These are phyloP conservation scores for Brachylomia viminalis DNA, from an alignment of 2,888 invertebrate species.

Conservation along the genomic window DNA sequence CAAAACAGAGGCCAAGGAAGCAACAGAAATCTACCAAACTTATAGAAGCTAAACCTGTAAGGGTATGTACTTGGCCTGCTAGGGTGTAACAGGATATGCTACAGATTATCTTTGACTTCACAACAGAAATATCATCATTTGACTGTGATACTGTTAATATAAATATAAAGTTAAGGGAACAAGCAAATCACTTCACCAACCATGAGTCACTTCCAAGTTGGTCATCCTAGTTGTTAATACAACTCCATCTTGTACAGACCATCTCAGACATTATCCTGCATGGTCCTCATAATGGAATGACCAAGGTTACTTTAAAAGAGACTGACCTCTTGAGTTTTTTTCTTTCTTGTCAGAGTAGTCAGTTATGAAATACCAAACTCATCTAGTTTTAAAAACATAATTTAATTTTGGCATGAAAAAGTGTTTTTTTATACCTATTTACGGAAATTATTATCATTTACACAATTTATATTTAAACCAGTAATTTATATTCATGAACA, in stretches of 20 bases:
- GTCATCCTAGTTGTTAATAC: background rate
- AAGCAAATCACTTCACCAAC: background rate
- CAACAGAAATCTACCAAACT: slow-evolving; percentile 74
- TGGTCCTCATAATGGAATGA: background rate
- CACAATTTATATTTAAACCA: background rate
- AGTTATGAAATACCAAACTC: background rate
- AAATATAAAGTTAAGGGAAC: background rate
- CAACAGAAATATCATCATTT: background rate
- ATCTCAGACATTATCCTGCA: background rate
- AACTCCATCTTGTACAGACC: background rate
- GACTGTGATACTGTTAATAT: background rate
- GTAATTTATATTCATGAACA: slow-evolving; percentile 68
- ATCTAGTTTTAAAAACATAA: background rate
- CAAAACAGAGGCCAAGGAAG: slow-evolving; percentile 68
- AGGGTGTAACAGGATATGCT: background rate
- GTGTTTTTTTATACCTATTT: background rate
- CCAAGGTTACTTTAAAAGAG: background rate
- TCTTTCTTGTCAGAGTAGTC: background rate
- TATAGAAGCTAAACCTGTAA: slow-evolving; percentile 80
- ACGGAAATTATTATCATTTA: background rate
- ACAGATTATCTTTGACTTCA: background rate
- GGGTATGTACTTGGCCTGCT: slow-evolving; percentile 66
- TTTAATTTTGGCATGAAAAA: background rate
- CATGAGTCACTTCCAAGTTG: background rate
- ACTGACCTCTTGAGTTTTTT: background rate